Conservation (phyloP, 2,888 invertebrate genomes). For the Cyrtodaria siliqua region DNA sequence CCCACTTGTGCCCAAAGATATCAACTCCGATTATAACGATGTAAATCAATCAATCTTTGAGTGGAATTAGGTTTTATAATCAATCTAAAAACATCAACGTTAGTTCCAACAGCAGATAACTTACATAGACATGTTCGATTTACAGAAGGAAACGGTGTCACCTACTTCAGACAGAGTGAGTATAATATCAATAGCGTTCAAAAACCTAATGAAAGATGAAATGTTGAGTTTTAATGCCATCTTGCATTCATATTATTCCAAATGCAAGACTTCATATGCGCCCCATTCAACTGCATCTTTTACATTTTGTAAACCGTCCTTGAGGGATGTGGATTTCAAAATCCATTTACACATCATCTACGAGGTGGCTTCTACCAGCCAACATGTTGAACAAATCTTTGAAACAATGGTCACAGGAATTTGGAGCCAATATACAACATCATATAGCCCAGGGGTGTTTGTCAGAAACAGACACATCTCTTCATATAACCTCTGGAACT, state of each 20-base stretch:
- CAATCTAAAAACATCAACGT: slow-evolving; percentile 8
- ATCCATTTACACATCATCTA: slow-evolving; percentile 8
- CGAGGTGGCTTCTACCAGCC: slow-evolving; percentile 9
- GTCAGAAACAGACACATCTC: neutral
- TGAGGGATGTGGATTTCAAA: neutral
- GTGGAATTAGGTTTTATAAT: slow-evolving; percentile 10
- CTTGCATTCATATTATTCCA: slow-evolving; percentile 7
- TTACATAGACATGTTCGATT: slow-evolving; percentile 16
- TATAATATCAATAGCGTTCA: neutral
- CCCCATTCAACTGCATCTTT: slow-evolving; percentile 11
- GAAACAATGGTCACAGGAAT: neutral
- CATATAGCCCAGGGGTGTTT: neutral
- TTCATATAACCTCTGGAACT: slow-evolving; percentile 17
- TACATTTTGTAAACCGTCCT: slow-evolving; percentile 5
- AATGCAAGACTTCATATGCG: slow-evolving; percentile 16
- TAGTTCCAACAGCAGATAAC: neutral
- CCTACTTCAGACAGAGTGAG: slow-evolving; percentile 17
- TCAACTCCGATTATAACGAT: slow-evolving; percentile 26
- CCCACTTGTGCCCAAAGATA: slow-evolving; percentile 16
- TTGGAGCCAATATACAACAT: neutral
- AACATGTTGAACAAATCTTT: slow-evolving; percentile 38
- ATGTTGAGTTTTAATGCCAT: slow-evolving; percentile 1
- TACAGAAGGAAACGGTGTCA: neutral
- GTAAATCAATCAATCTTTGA: slow-evolving; percentile 9
- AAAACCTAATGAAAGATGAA: neutral